A percentile compares a stretch with the other conserved stretches of the same genome.
These are phyloP conservation scores for Plutella xylostella DNA, from an alignment of 2,888 invertebrate species.

Conservation along the genomic window DNA sequence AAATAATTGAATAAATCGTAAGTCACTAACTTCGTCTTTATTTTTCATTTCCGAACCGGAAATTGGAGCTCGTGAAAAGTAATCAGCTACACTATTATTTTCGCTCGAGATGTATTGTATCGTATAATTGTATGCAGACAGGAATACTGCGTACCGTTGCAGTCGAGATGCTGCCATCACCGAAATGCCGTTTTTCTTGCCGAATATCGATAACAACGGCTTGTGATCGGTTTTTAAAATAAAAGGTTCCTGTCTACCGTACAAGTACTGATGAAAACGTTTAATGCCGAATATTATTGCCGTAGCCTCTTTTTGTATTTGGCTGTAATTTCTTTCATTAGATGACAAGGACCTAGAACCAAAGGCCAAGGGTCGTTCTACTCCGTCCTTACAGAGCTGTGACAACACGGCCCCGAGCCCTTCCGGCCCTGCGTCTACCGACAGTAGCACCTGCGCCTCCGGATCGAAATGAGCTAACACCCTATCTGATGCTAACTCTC, in stretches of 20 bases:
- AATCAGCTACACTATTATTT: constrained; percentile 3
- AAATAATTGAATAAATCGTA: constrained; percentile 4
- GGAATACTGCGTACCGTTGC: constrained; percentile 7
- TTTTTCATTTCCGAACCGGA: neutral
- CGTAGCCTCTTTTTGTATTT: constrained; percentile 14
- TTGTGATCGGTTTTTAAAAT: constrained; percentile 10
- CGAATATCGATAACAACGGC: constrained; percentile 10
- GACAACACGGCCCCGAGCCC: neutral
- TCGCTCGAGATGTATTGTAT: constrained; percentile 2
- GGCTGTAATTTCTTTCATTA: constrained; percentile 7
- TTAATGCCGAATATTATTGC: constrained; percentile 15
- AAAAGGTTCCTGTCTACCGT: constrained; percentile 7
- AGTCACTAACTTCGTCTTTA: neutral
- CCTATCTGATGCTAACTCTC: constrained; percentile 1
- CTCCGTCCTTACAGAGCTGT: constrained; percentile 4
- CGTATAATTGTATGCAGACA: constrained; percentile 5
- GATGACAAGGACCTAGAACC: constrained; percentile 10
- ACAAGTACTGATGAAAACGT: constrained; percentile 14
- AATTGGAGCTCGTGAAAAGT: constrained; percentile 1
- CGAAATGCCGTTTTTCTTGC: constrained; percentile 8
- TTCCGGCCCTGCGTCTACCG: constrained; percentile 6
- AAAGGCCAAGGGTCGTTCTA: constrained; percentile 9
- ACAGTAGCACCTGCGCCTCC: neutral
- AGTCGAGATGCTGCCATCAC: constrained; percentile 7
- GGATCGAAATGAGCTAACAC: constrained; percentile 6